A percentile compares a stretch with the other conserved stretches of the same genome.
phyloP scores from a whole-genome alignment of 30 jellyfish, hydroid and myxozoan genomes.

The Hydra vulgaris region DNA sequence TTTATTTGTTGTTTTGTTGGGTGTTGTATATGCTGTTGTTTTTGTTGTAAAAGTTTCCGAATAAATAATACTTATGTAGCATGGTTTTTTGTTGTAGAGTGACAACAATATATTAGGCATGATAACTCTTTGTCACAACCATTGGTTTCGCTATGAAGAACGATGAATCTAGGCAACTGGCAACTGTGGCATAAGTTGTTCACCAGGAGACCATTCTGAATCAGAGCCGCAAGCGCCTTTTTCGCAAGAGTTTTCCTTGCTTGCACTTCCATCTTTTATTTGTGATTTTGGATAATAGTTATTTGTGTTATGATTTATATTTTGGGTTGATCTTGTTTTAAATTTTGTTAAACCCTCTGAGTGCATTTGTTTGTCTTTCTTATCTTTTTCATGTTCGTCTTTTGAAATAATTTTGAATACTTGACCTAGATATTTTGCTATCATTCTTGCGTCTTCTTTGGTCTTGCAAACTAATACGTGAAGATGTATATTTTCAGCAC shows the following conservation, averaged over 20 bases:
- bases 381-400: slow-evolving; percentile 64
- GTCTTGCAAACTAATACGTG: slow-evolving; percentile 79
- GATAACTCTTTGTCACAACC: too few relatives aligned
- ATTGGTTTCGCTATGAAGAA: not conserved
- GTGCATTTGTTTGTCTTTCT: slow-evolving; percentile 65
- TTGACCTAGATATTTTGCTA: slow-evolving; percentile 69
- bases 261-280: not conserved
- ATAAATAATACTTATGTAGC: too few relatives aligned
- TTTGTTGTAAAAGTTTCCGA: too few relatives aligned
- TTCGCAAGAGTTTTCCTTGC: slow-evolving; percentile 12
- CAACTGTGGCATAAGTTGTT: slow-evolving; percentile 1
- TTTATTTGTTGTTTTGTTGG: too few relatives aligned
- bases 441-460: slow-evolving; percentile 65
- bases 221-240: slow-evolving; percentile 10
- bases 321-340: slow-evolving; percentile 14
- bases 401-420: slow-evolving; percentile 56
- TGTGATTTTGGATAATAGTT: slow-evolving; percentile 3
- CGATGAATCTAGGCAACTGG: slow-evolving; percentile 7
- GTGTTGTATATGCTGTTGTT: too few relatives aligned
- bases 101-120: too few relatives aligned
- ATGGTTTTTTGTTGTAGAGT: too few relatives aligned
- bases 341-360: slow-evolving; percentile 47
- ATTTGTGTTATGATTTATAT: slow-evolving; percentile 4
- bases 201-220: slow-evolving; percentile 18
- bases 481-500: slow-evolving; percentile 73